Evolutionary conservation across 2,888 invertebrate species (phyloP), one percentile per base, ranked within the genome.

Genomic region (Cryptophagus acutangulus): DNA sequence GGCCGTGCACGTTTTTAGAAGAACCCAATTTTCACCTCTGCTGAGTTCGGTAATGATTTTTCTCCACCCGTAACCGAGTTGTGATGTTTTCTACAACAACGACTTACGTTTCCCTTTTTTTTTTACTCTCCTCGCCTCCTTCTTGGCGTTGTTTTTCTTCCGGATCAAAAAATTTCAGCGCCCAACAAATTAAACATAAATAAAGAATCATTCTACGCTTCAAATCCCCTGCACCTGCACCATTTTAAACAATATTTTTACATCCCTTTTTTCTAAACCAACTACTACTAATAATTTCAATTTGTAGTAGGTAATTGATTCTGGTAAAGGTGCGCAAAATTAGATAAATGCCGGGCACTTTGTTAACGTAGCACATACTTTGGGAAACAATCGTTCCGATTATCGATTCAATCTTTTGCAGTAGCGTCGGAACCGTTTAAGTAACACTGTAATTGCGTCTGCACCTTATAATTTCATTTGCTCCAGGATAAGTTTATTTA

Each of bases 401-500:
- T 51, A 59, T 55, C 51, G 48, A 52, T 40, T 40, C 45, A 43
- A 55, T 61, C 59, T 56, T 57, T 57, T 54, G 49, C 59, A 52
- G 61, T 59, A 62, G 59, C 62, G 55, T 54, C 55, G 51, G 55
- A 61, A 59, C 58, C 51, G 54, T 57, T 61, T 56, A 53, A 57
- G 54, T 46, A 55, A 50, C 52, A 53, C 57, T 53, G 59, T 61
- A 62, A 63, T 61, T 62, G 61, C 51, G 52, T 50, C 49, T 57
- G 53, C 57, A 61, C 62, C 60, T 61, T 62, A 57, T 63, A 63
- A 61, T 63, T 62, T 60, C 57, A 60, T 58, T 59, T 57, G 61
- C 62, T 59, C 47, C 52, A 49, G 58, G 60, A 61, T 57, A 60
- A 54, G 54, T 60, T 58, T 61, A 56, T 59, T 63, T 63, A 60